These are phyloP conservation scores for Drosophila engyochracea DNA, from an alignment of 2,888 invertebrate species.

Conservation along the genomic window DNA sequence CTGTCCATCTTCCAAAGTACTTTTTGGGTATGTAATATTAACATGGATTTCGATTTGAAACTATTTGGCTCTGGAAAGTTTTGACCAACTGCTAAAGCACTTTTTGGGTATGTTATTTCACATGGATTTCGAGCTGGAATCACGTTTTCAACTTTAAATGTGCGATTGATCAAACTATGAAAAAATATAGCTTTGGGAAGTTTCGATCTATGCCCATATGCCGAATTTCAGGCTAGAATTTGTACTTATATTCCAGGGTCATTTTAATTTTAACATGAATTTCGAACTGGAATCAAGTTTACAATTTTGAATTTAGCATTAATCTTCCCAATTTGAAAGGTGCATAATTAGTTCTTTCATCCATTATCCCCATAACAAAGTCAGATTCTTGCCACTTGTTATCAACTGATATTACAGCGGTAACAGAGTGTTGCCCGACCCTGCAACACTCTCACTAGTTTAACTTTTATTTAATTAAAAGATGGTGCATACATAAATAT, in stretches of 20 bases:
- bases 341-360: background rate
- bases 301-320: background rate
- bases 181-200: background rate
- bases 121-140: background rate
- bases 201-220: too few species aligned
- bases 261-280: background rate
- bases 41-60: background rate
- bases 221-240: too few species aligned
- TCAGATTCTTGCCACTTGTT: background rate
- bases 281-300: background rate
- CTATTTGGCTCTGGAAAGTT: too few species aligned
- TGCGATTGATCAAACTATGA: background rate
- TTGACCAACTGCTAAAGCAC: background rate
- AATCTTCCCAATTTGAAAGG: background rate
- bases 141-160: background rate
- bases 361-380: background rate
- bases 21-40: background rate
- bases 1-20: background rate
- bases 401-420: background rate
- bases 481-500: constrained; percentile 45
- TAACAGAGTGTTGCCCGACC: background rate
- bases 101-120: background rate
- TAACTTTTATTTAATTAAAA: constrained; percentile 61
- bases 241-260: too few species aligned
- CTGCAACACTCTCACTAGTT: constrained; percentile 1